phyloP scores from a whole-genome alignment of 2,797 vertebrate species.

The Brachyalestes nurse region DNA sequence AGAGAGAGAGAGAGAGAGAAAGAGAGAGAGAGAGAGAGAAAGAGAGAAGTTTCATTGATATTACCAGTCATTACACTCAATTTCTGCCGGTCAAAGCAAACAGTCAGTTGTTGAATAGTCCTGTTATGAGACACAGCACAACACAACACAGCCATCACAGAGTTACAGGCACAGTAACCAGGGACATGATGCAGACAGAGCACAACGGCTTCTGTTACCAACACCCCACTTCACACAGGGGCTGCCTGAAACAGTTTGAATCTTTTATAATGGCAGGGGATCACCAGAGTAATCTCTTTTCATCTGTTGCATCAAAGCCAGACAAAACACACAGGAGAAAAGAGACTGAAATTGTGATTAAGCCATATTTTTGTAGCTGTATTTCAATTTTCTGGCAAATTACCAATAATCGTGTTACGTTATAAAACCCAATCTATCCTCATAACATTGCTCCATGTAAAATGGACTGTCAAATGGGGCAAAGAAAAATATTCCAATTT shows the following conservation, averaged over 20 bases:
- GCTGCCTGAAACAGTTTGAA: constrained; percentile 16
- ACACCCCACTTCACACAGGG: constrained; percentile 53
- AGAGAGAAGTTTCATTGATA: background rate
- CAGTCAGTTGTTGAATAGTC: constrained; percentile 82
- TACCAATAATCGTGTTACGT: constrained; percentile 17
- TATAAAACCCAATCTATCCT: constrained; percentile 21
- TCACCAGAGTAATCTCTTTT: background rate
- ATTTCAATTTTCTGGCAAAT: constrained; percentile 22
- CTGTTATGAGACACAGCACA: constrained; percentile 71
- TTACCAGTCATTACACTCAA: background rate
- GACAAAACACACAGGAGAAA: background rate
- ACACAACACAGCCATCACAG: constrained; percentile 79
- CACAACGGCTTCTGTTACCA: constrained; percentile 64
- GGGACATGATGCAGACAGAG: constrained; percentile 67
- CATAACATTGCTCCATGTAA: constrained; percentile 14
- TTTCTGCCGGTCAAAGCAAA: constrained; percentile 45
- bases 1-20: background rate
- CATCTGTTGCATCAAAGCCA: constrained; percentile 7
- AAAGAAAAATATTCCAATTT: background rate
- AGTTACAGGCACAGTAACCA: constrained; percentile 80
- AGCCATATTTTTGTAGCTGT: constrained; percentile 1
- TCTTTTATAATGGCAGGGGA: background rate
- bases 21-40: background rate
- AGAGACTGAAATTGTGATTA: background rate
- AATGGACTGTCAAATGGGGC: constrained; percentile 14